Conservation (phyloP, 2,113 vertebrate species). For the Ascaphus truei region DNA sequence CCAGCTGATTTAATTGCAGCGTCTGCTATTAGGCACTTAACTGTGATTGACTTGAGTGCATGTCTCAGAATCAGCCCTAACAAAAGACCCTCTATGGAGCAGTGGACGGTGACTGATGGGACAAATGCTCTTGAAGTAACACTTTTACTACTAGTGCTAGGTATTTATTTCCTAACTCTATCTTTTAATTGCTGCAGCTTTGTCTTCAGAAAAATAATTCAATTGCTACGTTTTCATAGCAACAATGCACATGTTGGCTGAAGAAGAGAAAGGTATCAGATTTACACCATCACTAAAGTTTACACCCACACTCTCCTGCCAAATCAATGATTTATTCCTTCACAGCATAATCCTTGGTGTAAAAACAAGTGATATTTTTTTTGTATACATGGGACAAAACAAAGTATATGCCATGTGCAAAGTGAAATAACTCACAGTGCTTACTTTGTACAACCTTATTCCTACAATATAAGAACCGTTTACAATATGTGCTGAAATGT, state of each 20-base stretch:
- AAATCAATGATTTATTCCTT: not conserved
- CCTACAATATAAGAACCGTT: no score
- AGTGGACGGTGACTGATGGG: not conserved
- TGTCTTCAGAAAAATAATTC: no score
- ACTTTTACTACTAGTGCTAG: not conserved
- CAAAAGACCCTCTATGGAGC: constrained; percentile 28
- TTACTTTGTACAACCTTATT: no score
- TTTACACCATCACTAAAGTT: not conserved
- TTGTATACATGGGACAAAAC: not conserved
- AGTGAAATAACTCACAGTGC: no score
- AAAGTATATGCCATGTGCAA: no score
- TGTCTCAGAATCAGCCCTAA: constrained; percentile 56
- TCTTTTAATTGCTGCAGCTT: not conserved
- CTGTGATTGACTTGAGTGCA: constrained; percentile 65
- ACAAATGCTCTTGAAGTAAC: not conserved
- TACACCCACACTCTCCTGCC: not conserved
- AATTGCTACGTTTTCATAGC: not conserved
- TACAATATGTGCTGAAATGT: no score
- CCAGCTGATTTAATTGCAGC: constrained; percentile 59
- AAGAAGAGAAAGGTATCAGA: not conserved
- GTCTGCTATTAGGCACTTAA: constrained; percentile 63
- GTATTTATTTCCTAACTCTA: not conserved
- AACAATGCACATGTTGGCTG: not conserved
- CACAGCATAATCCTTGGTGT: not conserved
- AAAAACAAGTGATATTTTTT: not conserved